phyloP scores from a whole-genome alignment of 2,797 vertebrate species.

The Bradypodion pumilum region DNA sequence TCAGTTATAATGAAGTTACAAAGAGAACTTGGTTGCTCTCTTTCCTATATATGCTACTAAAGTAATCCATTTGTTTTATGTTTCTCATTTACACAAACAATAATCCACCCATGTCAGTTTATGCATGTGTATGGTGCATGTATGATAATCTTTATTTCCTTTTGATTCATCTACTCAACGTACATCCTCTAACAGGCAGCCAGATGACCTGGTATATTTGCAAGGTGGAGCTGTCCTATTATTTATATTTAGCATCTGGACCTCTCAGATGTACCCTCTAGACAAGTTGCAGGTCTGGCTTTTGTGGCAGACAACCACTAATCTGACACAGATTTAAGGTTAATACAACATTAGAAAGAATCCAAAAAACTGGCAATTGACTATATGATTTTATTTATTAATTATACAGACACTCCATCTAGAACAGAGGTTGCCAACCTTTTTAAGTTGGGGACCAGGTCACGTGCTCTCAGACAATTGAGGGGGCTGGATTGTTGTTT shows the following conservation, averaged over 20 bases:
- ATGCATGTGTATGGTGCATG: not conserved
- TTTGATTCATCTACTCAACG: not conserved
- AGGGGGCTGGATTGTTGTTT: no score
- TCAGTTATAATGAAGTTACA: constrained; percentile 49
- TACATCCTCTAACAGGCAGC: not conserved
- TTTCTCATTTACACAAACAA: constrained; percentile 7
- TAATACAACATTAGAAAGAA: not conserved
- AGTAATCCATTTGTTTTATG: not conserved
- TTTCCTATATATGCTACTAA: constrained; percentile 20
- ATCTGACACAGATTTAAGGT: not conserved
- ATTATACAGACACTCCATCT: not conserved
- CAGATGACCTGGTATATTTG: not conserved
- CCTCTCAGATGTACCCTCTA: not conserved
- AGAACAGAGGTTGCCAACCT: no score
- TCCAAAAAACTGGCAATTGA: not conserved
- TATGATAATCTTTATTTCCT: not conserved
- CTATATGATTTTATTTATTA: not conserved
- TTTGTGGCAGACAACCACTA: not conserved
- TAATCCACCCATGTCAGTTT: not conserved
- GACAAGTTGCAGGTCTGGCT: not conserved
- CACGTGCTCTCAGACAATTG: no score
- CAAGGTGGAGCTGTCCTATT: not conserved
- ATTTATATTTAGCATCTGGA: not conserved
- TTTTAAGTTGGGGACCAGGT: no score
- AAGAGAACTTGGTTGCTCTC: constrained; percentile 34